A percentile compares a stretch with the other conserved stretches of the same genome.
These are phyloP conservation scores for Myxocyprinus asiaticus DNA, from an alignment of 2,113 vertebrate genomes.

Conservation along the genomic window DNA sequence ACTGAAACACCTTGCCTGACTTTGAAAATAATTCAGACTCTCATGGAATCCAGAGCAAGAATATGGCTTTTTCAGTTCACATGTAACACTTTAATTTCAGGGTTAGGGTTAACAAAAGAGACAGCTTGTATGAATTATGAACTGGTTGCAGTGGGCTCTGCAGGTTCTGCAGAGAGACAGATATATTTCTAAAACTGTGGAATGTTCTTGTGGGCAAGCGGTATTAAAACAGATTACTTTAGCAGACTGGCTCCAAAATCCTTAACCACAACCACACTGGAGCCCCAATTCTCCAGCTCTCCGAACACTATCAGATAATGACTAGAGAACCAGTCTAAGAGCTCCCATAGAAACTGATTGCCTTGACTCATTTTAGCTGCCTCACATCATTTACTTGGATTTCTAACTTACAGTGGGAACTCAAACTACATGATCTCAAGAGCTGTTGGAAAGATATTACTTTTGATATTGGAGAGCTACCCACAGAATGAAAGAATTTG, in stretches of 20 bases:
- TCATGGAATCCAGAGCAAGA: neutral
- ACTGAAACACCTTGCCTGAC: too few relatives aligned
- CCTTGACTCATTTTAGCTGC: constrained; percentile 9
- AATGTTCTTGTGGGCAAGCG: neutral
- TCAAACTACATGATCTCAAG: constrained; percentile 20
- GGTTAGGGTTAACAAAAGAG: neutral
- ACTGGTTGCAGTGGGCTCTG: neutral
- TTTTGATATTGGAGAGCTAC: constrained; percentile 26
- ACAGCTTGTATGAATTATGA: neutral
- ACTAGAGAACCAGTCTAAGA: constrained; percentile 19
- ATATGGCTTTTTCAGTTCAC: too few relatives aligned
- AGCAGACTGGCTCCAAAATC: constrained; percentile 13
- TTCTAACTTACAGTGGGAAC: constrained; percentile 18
- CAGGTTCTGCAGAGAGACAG: too few relatives aligned
- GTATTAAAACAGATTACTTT: constrained; percentile 17
- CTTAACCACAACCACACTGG: constrained; percentile 3
- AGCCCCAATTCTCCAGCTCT: neutral
- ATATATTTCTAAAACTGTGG: too few relatives aligned
- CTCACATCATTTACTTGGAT: neutral
- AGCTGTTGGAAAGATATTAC: constrained; percentile 29
- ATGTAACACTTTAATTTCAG: neutral
- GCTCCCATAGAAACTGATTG: neutral
- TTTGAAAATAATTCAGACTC: too few relatives aligned
- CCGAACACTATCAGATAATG: constrained; percentile 23
- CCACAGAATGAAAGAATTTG: neutral